phyloP scores from a whole-genome alignment of 2,797 vertebrate species.

The Megalops cyprinoides region DNA sequence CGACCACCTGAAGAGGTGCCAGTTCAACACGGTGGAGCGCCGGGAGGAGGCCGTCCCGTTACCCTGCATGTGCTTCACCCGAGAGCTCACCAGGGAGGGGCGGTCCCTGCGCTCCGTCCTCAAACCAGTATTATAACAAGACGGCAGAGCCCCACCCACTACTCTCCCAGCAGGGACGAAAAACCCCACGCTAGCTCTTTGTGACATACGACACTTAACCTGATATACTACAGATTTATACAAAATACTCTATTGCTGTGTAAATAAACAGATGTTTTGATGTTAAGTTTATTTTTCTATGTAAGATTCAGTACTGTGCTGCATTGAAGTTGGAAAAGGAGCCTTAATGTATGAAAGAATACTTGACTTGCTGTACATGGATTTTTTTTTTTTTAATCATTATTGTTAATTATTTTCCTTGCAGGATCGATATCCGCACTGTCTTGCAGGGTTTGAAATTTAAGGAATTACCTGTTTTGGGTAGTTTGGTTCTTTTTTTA shows the following conservation, averaged over 20 bases:
- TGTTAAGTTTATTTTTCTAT: conserved; percentile 86
- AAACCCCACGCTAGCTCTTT: conserved; percentile 68
- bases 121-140: conserved; percentile 89
- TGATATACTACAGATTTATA: conserved; percentile 59
- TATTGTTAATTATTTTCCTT: conserved; percentile 45
- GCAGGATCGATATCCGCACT: conserved; percentile 50
- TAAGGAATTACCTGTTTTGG: conserved; percentile 54
- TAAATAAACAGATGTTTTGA: conserved; percentile 81
- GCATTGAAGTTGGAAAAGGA: conserved; percentile 71
- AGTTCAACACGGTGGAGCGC: conserved; percentile 87
- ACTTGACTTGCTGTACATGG: conserved; percentile 78
- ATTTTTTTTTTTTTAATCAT: conserved; percentile 65
- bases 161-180: conserved; percentile 45
- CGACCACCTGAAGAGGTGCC: conserved; percentile 96
- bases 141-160: conserved; percentile 62
- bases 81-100: conserved; percentile 95
- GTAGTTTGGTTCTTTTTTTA: conserved; percentile 14
- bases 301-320: conserved; percentile 71
- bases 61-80: conserved; percentile 97
- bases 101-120: conserved; percentile 92
- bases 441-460: conserved; percentile 61
- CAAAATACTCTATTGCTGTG: conserved; percentile 75
- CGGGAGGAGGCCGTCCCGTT: conserved; percentile 92
- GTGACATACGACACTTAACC: conserved; percentile 72
- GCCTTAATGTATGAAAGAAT: conserved; percentile 84